These are phyloP conservation scores for Sphenopsis melanotis DNA, from an alignment of 2,797 vertebrate species.

Conservation along the genomic window DNA sequence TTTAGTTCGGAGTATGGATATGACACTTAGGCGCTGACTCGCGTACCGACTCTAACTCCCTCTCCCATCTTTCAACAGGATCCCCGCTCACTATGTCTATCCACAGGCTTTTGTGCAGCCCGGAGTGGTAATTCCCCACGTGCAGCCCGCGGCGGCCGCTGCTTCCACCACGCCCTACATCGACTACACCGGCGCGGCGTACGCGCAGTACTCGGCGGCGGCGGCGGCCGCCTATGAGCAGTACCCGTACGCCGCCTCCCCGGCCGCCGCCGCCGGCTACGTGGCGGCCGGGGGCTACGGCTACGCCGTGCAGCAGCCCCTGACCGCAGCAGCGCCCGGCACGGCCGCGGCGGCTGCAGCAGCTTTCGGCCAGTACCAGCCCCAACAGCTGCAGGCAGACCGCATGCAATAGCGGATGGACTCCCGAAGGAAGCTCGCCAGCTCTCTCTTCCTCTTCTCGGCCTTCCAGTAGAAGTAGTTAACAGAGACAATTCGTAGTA, in stretches of 20 bases:
- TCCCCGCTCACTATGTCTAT: slow-evolving; percentile 97
- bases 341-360: slow-evolving; percentile 86
- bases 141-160: slow-evolving; percentile 85
- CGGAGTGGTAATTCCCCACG: slow-evolving; percentile 94
- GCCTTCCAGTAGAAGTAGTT: slow-evolving; percentile 71
- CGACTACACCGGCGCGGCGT: slow-evolving; percentile 94
- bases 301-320: slow-evolving; percentile 92
- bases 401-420: slow-evolving; percentile 92
- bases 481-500: slow-evolving; percentile 59
- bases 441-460: slow-evolving; percentile 66
- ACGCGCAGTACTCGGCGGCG: slow-evolving; percentile 90
- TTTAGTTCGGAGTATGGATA: slow-evolving; percentile 59
- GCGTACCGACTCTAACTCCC: slow-evolving; percentile 35
- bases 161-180: slow-evolving; percentile 93
- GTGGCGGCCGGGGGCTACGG: slow-evolving; percentile 90
- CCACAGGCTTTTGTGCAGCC: slow-evolving; percentile 98
- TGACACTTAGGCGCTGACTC: background rate
- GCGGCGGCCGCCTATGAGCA: slow-evolving; percentile 92
- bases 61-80: slow-evolving; percentile 84
- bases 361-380: slow-evolving; percentile 93
- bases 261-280: slow-evolving; percentile 87
- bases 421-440: slow-evolving; percentile 61
- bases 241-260: slow-evolving; percentile 93
- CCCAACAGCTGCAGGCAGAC: slow-evolving; percentile 95
- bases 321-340: slow-evolving; percentile 83